Evolutionary conservation across 92 coral and sea anemone species (phyloP).

Genomic region (Epizoanthus scotinus): DNA sequence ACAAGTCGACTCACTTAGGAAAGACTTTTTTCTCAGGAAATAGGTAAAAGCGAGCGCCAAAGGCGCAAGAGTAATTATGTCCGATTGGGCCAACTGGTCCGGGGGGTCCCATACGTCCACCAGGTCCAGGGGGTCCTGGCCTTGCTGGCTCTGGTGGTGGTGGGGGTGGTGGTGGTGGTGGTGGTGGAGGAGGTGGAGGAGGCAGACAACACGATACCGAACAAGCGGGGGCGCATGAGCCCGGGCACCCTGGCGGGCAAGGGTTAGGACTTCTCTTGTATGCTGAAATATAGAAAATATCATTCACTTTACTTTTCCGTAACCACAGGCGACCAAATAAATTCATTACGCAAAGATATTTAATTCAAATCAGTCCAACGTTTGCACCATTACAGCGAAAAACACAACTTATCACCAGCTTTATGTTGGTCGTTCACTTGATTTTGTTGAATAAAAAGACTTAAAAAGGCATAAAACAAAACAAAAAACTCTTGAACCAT

Average conservation of each 20-base stretch:
- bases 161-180: slow-evolving; percentile 99
- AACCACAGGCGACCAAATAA: not conserved
- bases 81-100: slow-evolving; percentile 99
- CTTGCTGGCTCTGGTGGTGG: slow-evolving; percentile 99
- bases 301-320: not conserved
- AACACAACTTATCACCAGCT: no score
- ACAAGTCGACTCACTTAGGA: no score
- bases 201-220: slow-evolving; percentile 98
- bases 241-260: slow-evolving; percentile 99
- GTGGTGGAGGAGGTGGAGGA: slow-evolving; percentile 98
- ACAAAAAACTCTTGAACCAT: no score
- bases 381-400: no score
- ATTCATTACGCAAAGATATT: not conserved
- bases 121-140: slow-evolving; percentile 99
- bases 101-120: slow-evolving; percentile 99
- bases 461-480: no score
- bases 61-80: no score
- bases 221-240: slow-evolving; percentile 91
- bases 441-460: no score
- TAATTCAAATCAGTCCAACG: no score
- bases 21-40: no score
- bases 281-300: slow-evolving; percentile 50
- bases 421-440: no score
- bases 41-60: no score
- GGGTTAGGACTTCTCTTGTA: slow-evolving; percentile 97